phyloP scores from a whole-genome alignment of 1,140 invertebrate genomes.

The Conus betulinus region DNA sequence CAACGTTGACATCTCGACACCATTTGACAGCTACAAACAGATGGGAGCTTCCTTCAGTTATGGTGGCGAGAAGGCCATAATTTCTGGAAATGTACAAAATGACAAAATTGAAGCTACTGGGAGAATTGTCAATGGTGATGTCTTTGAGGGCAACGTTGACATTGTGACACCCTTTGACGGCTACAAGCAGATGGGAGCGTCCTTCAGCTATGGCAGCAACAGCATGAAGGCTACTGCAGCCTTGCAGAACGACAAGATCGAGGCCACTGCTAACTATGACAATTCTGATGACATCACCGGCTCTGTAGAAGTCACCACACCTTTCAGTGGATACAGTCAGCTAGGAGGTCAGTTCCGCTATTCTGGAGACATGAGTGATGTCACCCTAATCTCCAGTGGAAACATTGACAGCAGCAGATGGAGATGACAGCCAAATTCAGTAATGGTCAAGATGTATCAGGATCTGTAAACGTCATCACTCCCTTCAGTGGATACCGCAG shows the following conservation, averaged over 20 bases:
- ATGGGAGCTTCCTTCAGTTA: neutral
- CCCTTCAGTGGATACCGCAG: slow-evolving; percentile 6
- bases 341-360: slow-evolving; percentile 10
- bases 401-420: neutral
- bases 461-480: neutral
- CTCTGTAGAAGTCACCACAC: slow-evolving; percentile 21
- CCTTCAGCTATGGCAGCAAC: slow-evolving; percentile 2
- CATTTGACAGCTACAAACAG: neutral
- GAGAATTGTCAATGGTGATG: neutral
- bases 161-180: slow-evolving; percentile 22
- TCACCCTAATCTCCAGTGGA: neutral
- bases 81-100: neutral
- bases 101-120: slow-evolving; percentile 6
- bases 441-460: neutral
- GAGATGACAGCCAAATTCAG: slow-evolving; percentile 7
- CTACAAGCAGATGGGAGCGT: neutral
- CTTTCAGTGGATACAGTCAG: slow-evolving; percentile 13
- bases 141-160: neutral
- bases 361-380: neutral
- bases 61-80: neutral
- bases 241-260: neutral
- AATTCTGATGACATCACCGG: neutral
- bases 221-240: neutral
- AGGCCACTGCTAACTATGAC: neutral
- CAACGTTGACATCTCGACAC: neutral